phyloP scores from a whole-genome alignment of 2,113 vertebrate genomes.

The Sinocyclocheilus maitianheensis region DNA sequence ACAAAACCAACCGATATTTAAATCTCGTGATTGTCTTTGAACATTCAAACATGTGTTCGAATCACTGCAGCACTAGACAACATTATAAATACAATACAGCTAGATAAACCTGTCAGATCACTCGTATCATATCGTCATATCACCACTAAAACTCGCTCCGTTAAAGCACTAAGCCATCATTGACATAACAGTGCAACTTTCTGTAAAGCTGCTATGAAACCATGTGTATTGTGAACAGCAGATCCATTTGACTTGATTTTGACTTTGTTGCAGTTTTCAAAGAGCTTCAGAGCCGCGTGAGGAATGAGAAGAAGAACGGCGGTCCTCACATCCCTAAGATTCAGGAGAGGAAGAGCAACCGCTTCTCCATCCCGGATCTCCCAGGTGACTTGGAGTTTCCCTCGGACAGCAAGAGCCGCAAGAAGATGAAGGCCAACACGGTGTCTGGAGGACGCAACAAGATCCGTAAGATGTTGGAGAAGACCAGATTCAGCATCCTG shows the following conservation, averaged over 20 bases:
- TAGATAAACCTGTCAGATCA: not conserved
- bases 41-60: not conserved
- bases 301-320: slow-evolving; percentile 88
- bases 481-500: slow-evolving; percentile 94
- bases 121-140: not conserved
- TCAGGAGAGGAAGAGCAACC: slow-evolving; percentile 94
- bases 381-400: slow-evolving; percentile 90
- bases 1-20: not conserved
- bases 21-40: not conserved
- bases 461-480: slow-evolving; percentile 96
- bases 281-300: slow-evolving; percentile 89
- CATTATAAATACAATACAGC: not conserved
- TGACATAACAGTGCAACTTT: not conserved
- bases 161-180: not conserved
- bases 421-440: slow-evolving; percentile 95
- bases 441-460: slow-evolving; percentile 93
- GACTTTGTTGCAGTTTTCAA: slow-evolving; percentile 84
- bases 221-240: not conserved
- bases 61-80: not conserved
- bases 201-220: not conserved
- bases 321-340: slow-evolving; percentile 94
- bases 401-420: slow-evolving; percentile 87
- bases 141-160: not conserved
- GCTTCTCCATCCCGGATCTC: slow-evolving; percentile 95
- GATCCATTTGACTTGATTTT: too few relatives aligned